Base-by-base conservation (phyloP, 2,888 invertebrate genomes). In the Tryphoninae sp. region DNA sequence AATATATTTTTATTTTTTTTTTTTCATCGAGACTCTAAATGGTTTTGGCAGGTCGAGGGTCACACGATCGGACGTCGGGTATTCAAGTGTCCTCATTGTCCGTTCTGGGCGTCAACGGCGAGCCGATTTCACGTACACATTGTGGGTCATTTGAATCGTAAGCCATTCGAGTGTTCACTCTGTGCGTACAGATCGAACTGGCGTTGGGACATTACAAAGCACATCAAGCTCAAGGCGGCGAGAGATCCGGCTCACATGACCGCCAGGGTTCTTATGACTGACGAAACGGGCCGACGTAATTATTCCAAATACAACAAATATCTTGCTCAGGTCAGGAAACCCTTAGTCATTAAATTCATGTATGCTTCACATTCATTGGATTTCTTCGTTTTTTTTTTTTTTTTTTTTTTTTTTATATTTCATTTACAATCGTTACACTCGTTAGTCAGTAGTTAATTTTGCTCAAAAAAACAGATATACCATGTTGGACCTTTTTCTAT, bases 181-280 rank as follows among this genome's bases (percentile, higher is more conserved):
- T 99, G 98, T 93, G 96, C 97, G 73, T 97, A 98, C 90, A 95
- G 97, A 87, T 98, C 98, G 40, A 98, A 98, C 91, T 98, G 98
- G 98, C 95, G 98, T 84, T 98, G 98, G 97, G 98, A 98, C 92
- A 97, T 98, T 81, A 97, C 97, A 33, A 97, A 98, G 92, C 99
- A 99, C 92, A 98, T 98, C 84, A 96, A 97, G 89, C 93, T 98
- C 87, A 98, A 97, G 93, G 96, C 96, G 7, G 96, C 96, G 23
- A 94, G 97, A 84, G 97, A 97, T 92, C 95, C 96, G 69, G 95
- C 95, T 67, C 98, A 98, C 92, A 95, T 95, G 87, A 94, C 94
- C 83, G 96, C 96, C 68, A 95, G 96, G 92, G 97, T 98, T 61
- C 93, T 98, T 76, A 96, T 98, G 96, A 97, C 97, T 68, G 97